A percentile compares a stretch with the other conserved stretches of the same genome.
These are phyloP conservation scores for Myodes glareolus DNA, from an alignment of 2,113 vertebrate genomes.

Conservation along the genomic window DNA sequence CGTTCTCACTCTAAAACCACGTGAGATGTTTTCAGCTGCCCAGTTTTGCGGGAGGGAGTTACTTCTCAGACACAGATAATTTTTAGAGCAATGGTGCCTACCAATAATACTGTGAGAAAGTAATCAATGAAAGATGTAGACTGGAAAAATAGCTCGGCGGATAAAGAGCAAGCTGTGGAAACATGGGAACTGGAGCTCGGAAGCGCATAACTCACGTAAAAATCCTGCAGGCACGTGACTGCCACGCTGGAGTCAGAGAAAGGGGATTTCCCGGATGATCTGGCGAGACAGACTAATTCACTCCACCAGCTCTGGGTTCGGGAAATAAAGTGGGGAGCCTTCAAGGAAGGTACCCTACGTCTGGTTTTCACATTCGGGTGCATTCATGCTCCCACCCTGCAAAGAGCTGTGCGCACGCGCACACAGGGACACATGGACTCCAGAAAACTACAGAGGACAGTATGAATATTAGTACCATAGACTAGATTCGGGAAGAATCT, in stretches of 20 bases:
- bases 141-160: too few relatives aligned
- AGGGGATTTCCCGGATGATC: not conserved
- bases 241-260: not conserved
- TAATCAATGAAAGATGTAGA: not conserved
- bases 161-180: not conserved
- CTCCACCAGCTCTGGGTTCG: not conserved
- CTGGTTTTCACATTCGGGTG: too few relatives aligned
- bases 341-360: not conserved
- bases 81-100: not conserved
- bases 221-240: not conserved
- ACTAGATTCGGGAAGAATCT: not conserved
- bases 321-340: not conserved
- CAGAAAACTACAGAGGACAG: not conserved
- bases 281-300: not conserved
- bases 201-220: too few relatives aligned
- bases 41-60: not conserved
- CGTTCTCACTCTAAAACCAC: not conserved
- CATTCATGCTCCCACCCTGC: fast-evolving
- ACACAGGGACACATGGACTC: not conserved
- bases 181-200: not conserved
- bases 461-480: not conserved
- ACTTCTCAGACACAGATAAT: not conserved
- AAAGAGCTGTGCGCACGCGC: not conserved
- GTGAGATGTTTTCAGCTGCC: not conserved
- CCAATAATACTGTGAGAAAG: not conserved